phyloP scores from a whole-genome alignment of 2,888 invertebrate species.

The Incurvaria masculella region DNA sequence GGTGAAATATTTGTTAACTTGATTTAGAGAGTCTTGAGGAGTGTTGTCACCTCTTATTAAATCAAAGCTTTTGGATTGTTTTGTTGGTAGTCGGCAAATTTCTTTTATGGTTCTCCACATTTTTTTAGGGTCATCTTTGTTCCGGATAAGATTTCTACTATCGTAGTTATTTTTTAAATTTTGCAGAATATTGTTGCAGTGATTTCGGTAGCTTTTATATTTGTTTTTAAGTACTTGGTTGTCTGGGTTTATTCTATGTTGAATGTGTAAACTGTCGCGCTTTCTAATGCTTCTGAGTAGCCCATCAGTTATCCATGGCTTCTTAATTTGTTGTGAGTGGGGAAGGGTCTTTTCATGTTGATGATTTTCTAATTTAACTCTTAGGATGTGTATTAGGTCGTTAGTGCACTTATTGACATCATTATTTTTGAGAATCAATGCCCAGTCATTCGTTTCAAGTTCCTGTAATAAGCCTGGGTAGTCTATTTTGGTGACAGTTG shows the following conservation, averaged over 20 bases:
- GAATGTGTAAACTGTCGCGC: background rate
- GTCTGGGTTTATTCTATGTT: background rate
- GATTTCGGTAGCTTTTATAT: constrained; percentile 3
- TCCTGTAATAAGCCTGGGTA: background rate
- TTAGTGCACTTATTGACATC: background rate
- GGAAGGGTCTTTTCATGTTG: background rate
- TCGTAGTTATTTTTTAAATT: constrained; percentile 1
- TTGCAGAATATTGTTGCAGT: constrained; percentile 1
- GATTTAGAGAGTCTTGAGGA: background rate
- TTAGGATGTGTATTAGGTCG: background rate
- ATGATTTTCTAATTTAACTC: background rate
- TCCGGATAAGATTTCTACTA: background rate
- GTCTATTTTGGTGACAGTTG: background rate
- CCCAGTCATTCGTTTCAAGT: background rate
- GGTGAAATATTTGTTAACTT: background rate
- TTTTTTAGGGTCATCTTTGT: constrained; percentile 1
- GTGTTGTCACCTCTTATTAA: background rate
- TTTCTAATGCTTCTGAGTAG: constrained; percentile 1
- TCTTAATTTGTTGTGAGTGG: background rate
- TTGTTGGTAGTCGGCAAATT: background rate
- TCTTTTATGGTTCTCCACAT: background rate
- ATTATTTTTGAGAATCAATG: background rate
- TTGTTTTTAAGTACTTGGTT: background rate
- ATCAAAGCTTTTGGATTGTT: background rate
- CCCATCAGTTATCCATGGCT: constrained; percentile 3